phyloP scores from a whole-genome alignment of 2,113 vertebrate species.

The Rhegmatorhina hoffmannsi region DNA sequence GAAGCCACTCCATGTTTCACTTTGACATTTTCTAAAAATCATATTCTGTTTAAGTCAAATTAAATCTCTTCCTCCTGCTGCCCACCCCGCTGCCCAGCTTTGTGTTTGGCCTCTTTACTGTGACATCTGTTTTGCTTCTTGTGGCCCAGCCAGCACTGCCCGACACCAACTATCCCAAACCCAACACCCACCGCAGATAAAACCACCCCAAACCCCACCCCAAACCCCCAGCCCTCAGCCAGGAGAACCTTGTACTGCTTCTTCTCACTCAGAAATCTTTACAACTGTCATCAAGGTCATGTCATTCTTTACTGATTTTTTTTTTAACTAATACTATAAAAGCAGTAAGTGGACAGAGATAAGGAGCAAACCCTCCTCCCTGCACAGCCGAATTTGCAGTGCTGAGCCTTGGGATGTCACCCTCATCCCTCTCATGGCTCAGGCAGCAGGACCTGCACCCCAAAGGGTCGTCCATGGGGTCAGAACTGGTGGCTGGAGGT shows the following conservation, averaged over 20 bases:
- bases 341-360: not conserved
- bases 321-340: not conserved
- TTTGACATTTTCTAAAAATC: not conserved
- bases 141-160: not conserved
- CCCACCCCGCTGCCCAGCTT: not conserved
- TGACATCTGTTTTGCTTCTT: rapidly evolving
- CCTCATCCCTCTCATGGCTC: not conserved
- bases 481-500: not conserved
- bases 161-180: rapidly evolving
- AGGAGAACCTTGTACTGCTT: not conserved
- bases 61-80: not conserved
- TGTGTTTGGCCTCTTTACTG: not conserved
- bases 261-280: not conserved
- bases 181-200: not conserved
- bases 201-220: not conserved
- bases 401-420: constrained; percentile 12
- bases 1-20: not conserved
- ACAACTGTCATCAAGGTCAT: not conserved
- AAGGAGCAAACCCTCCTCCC: not conserved
- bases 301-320: not conserved
- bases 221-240: not conserved
- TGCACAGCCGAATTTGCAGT: not conserved
- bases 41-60: not conserved
- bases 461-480: not conserved
- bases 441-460: not conserved